Evolutionary conservation across 2,888 invertebrate genomes (phyloP).

Genomic region (Orthosia incerta): DNA sequence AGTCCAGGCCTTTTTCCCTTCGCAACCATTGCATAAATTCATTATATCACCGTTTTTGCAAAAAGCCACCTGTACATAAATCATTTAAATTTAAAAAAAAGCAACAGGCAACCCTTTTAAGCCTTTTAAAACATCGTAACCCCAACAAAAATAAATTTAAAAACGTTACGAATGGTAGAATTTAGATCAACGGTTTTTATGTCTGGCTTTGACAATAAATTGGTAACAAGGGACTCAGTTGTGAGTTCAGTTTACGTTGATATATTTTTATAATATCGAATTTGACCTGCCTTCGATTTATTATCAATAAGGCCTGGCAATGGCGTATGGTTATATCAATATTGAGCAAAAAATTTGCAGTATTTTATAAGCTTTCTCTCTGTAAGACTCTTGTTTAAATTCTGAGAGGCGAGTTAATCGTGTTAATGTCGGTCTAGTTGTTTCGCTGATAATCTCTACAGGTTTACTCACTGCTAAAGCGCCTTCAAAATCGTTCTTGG

Average conservation of each 20-base stretch:
- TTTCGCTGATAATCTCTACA: background rate
- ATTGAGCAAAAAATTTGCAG: background rate
- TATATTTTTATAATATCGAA: slow-evolving; percentile 38
- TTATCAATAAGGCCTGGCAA: slow-evolving; percentile 19
- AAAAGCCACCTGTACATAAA: slow-evolving; percentile 40
- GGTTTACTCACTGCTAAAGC: background rate
- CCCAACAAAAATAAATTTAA: slow-evolving; percentile 51
- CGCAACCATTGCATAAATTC: slow-evolving; percentile 32
- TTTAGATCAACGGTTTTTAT: slow-evolving; percentile 42
- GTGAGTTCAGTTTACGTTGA: slow-evolving; percentile 18
- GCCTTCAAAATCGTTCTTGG: background rate
- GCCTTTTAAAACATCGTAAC: slow-evolving; percentile 36
- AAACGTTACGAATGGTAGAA: slow-evolving; percentile 40
- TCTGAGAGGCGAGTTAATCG: background rate
- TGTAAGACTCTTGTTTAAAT: background rate
- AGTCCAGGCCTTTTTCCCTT: slow-evolving; percentile 23
- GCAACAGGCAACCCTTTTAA: slow-evolving; percentile 52
- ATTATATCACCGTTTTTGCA: slow-evolving; percentile 40
- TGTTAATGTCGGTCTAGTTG: background rate
- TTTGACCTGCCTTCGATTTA: slow-evolving; percentile 43
- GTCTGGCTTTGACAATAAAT: slow-evolving; percentile 44
- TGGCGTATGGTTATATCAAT: too few species aligned
- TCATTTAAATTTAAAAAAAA: slow-evolving; percentile 50
- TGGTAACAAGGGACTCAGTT: slow-evolving; percentile 17
- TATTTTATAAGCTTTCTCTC: background rate